Conservation (phyloP, 2,888 invertebrate species). For the Tuta absoluta region DNA sequence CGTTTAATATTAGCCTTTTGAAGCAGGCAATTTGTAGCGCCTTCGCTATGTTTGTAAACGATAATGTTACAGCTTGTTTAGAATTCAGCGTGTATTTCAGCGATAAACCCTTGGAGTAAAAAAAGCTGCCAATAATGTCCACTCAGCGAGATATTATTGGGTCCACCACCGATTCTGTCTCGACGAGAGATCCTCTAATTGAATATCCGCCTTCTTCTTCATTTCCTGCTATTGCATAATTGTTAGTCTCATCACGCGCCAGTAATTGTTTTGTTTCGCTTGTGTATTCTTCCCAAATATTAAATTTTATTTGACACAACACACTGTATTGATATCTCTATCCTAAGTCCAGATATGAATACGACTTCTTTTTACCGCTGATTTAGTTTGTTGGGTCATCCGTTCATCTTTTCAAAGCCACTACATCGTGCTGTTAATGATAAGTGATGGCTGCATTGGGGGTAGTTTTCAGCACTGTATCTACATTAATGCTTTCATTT, state of each 20-base stretch:
- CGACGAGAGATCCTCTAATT: constrained; percentile 47
- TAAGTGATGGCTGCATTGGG: constrained; percentile 19
- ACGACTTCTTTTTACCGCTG: neutral
- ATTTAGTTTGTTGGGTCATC: neutral
- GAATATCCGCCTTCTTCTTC: constrained; percentile 51
- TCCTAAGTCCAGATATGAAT: too few relatives aligned
- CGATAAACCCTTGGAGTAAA: constrained; percentile 52
- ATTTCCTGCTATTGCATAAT: constrained; percentile 29
- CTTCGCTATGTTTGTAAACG: neutral
- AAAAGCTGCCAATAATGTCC: constrained; percentile 57
- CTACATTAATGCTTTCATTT: constrained; percentile 20
- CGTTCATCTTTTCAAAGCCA: constrained; percentile 8
- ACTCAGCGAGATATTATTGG: constrained; percentile 50
- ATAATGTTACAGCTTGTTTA: constrained; percentile 39
- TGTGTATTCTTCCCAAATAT: neutral
- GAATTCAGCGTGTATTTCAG: constrained; percentile 51
- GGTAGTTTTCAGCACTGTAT: constrained; percentile 20
- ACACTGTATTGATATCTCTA: neutral
- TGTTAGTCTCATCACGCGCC: neutral
- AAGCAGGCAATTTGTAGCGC: neutral
- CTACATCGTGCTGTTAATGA: constrained; percentile 3
- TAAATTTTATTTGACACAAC: neutral
- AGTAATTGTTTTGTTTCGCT: constrained; percentile 1
- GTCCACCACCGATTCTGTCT: constrained; percentile 38
- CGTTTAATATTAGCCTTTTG: constrained; percentile 9